Base-by-base conservation (phyloP, 2,888 invertebrate genomes). In the Conomelus anceps region DNA sequence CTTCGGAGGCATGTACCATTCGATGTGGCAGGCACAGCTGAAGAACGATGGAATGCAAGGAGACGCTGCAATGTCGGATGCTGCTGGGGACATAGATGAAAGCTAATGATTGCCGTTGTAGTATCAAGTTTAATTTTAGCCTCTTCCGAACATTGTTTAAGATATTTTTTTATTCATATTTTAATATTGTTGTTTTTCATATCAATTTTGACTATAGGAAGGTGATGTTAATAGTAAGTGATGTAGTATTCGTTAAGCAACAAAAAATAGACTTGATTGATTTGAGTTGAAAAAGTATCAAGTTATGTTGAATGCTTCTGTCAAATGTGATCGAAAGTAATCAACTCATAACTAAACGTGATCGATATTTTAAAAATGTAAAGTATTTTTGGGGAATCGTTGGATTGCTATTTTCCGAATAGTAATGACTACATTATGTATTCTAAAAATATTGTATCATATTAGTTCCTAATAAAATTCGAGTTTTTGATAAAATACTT, bases 21-120 rank as follows among this genome's bases (percentile, higher is more conserved):
- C 96, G 24, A 99, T 99, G 99, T 99, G 99, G 99, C 95, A 96
- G 91, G 97, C 98, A 91, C 99, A 99, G 92, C 93, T 97, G 11
- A 95, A 96, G 92, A 95, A 94, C 88, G 88, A 86, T 86, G 89
- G 88, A 0, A 34, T 63, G n/a, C 63, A 63, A 63, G n/a, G n/a
- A n/a, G 13, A n/a, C n/a, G 7, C n/a, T 63, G 63, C 20, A 20
- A 3, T n/a, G 1, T 20, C n/a, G 63, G n/a, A 63, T 63, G 63
- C 63, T n/a, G n/a, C 63, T n/a, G 63, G 63, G 4, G 63, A 63
- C n/a, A n/a, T n/a, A 4, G 63, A 63, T 63, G n/a, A 63, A 63
- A 63, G 63, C 63, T 63, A 63, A 63, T 34, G 34, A 34, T n/a
- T n/a, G 63, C 63, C 1, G 3, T 63, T n/a, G 0, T n/a, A 63